A percentile compares a stretch with the other conserved stretches of the same genome.
Conservation (phyloP, 2,888 invertebrate species). For the Cheilosia soror region DNA sequence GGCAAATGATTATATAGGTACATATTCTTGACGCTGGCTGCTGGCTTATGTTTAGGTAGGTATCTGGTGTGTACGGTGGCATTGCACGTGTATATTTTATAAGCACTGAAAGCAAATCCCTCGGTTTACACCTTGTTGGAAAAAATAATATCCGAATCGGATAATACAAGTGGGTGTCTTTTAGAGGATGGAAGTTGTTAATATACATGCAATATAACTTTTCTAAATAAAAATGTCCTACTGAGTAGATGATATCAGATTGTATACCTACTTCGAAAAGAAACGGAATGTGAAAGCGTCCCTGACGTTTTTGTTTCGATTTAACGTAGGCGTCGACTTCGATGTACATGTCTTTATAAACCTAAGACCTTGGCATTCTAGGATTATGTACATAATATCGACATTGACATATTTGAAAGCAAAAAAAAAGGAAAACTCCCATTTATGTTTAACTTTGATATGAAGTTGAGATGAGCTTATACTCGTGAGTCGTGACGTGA, state of each 20-base stretch:
- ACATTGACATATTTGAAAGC: neutral
- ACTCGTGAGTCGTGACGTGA: too few species aligned
- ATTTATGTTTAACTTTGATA: neutral
- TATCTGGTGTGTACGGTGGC: slow-evolving; percentile 27
- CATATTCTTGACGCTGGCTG: slow-evolving; percentile 38
- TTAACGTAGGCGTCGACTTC: neutral
- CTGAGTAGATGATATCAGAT: slow-evolving; percentile 10
- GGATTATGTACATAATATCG: neutral
- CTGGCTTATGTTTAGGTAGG: slow-evolving; percentile 33
- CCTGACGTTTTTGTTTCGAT: neutral
- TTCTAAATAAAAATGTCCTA: neutral
- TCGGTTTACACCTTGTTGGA: slow-evolving; percentile 10
- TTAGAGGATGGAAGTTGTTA: slow-evolving; percentile 25
- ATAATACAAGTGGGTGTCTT: slow-evolving; percentile 14
- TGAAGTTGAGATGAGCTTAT: neutral
- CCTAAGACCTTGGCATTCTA: neutral
- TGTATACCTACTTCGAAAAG: neutral
- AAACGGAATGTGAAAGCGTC: neutral
- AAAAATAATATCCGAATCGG: slow-evolving; percentile 17
- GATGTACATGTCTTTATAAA: neutral
- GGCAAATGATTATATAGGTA: slow-evolving; percentile 54
- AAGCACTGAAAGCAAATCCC: slow-evolving; percentile 17
- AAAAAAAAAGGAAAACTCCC: neutral
- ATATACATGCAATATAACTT: slow-evolving; percentile 38
- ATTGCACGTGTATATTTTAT: neutral